Base-by-base conservation (phyloP, 1,140 invertebrate genomes). In the Dryas iulia region DNA sequence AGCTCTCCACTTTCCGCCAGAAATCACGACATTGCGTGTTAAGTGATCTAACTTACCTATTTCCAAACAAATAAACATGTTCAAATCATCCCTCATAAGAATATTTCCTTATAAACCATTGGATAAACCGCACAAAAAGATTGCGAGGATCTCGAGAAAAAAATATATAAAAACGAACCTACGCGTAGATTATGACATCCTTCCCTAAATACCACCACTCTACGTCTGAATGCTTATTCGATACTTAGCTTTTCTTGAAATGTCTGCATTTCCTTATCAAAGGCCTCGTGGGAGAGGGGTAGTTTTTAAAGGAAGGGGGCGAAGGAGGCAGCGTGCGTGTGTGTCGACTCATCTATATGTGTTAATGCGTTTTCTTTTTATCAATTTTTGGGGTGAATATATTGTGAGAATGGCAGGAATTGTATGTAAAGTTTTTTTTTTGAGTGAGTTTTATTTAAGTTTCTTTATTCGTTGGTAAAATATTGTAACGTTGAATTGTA, bases 251-350 rank as follows among this genome's bases (percentile, higher is more conserved):
- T 90, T 87, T 78, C 87, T 86, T 84, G 72, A 84, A 89, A 91
- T 91, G 83, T 90, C 87, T 90, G 89, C 87, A 91, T 89, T 89
- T 89, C 89, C 87, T 91, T 91, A 91, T 91, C 87, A 89, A 89
- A 87, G 82, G 86, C 76, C 79, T 75, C 79, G 77, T 71, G 79
- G 78, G 75, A 75, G 75, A 70, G 74, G 77, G 83, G 80, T 21
- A 76, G 62, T 84, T 86, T 90, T 89, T 84, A 85, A 89, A 83
- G 79, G 77, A 79, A 76, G 74, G 78, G 69, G 61, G 71, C 72
- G 56, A n/a, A 77, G 77, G 73, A 59, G 79, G 69, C 18, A n/a
- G 61, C 33, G 54, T 54, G 73, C 76, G 76, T 81, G 83, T 90
- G 81, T 81, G 78, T 81, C 77, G 78, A 87, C 78, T 87, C 84